Base-by-base conservation (phyloP, 2,113 vertebrate genomes). In the Girardinichthys multiradiatus region DNA sequence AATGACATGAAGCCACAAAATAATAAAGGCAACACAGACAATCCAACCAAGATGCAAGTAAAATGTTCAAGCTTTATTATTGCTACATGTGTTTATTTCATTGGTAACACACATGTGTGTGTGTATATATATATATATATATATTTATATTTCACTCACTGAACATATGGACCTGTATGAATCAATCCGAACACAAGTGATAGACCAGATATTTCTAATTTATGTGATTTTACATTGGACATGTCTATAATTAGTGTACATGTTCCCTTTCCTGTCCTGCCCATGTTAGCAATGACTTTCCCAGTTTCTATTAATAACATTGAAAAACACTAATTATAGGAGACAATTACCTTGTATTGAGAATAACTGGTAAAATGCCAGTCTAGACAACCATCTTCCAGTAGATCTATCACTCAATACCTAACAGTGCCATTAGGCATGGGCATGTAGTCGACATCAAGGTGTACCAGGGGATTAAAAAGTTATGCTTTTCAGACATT, bases 211-310 rank as follows among this genome's bases (percentile, higher is more conserved):
- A 69, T 51, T 15, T 75, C 0, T 27, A 21, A n/a, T n/a, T 62
- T 64, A 54, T 68, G 71, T 35, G 60, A 70, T 54, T 45, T 76
- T 8, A 24, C 30, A 28, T 61, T 1, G 37, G 9, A 37, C 33
- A 17, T 60, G 21, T 48, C 48, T 72, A 9, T 1, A 48, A 71
- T 33, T 26, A 4, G 9, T 19, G 17, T 10, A 27, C 19, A 37
- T 28, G 15, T 74, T 74, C 72, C 64, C 66, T 85, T 81, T 82
- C 24, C 29, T 51, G 33, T 45, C 26, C 54, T 57, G 35, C 26
- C 17, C 67, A 51, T 31, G 10, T 0, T 28, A 51, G 42, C 11
- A 14, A 33, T 54, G 10, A 12, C 24, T 11, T 68, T 13, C 21
- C 72, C 57, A 14, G 57, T 42, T 60, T 27, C n/a, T 17, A 71